A percentile compares a stretch with the other conserved stretches of the same genome.
Evolutionary conservation across 2,113 vertebrate species (phyloP).

Genomic region (Laticauda laticaudata): DNA sequence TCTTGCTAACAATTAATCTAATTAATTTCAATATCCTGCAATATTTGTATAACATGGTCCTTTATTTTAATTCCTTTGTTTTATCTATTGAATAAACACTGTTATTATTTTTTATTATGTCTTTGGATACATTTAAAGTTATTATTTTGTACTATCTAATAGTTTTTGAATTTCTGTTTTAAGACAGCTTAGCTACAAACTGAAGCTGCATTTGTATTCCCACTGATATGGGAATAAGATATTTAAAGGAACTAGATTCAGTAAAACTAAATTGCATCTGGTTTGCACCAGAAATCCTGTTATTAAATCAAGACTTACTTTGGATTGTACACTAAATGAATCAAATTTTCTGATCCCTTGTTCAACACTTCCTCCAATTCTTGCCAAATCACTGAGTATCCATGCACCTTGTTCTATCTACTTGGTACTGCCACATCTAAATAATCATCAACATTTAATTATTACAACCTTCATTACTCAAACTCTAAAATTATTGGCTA

Average conservation of each 20-base stretch:
- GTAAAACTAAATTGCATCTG: neutral
- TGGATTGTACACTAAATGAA: neutral
- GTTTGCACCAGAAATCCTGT: neutral
- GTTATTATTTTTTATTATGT: neutral
- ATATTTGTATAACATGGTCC: neutral
- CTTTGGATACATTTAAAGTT: neutral
- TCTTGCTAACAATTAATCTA: neutral
- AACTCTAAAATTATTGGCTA: neutral
- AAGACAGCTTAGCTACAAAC: neutral
- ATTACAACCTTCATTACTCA: neutral
- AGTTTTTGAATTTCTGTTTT: neutral
- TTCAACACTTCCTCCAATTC: neutral
- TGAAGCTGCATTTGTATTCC: neutral
- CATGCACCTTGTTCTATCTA: neutral
- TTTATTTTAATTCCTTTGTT: neutral
- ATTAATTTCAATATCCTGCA: neutral
- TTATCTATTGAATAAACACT: neutral
- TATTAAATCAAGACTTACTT: neutral
- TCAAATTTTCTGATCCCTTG: neutral
- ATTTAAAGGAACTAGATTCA: neutral
- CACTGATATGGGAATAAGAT: neutral
- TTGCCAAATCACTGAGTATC: neutral
- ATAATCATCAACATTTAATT: neutral
- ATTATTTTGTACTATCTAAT: neutral
- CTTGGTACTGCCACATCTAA: neutral